These are phyloP conservation scores for Uria lomvia DNA, from an alignment of 2,113 vertebrate species.

Conservation along the genomic window DNA sequence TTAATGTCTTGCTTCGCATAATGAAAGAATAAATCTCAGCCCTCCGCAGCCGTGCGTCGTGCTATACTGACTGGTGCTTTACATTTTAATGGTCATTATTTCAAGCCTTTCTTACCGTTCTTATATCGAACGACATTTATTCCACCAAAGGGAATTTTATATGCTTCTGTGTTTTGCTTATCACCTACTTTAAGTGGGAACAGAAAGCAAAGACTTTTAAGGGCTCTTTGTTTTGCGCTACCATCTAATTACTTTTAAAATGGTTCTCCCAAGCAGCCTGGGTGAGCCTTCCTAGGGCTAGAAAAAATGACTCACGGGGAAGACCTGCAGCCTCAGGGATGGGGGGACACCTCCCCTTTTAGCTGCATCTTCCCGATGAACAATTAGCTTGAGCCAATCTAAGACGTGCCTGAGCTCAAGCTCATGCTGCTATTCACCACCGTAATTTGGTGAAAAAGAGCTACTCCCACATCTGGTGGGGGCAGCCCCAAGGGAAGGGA, in stretches of 20 bases:
- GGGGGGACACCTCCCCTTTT: neutral
- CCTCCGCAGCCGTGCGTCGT: fast-evolving
- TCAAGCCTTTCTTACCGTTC: neutral
- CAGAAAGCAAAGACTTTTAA: neutral
- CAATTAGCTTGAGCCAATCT: neutral
- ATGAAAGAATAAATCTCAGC: neutral
- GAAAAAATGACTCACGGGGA: neutral
- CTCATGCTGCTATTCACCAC: neutral
- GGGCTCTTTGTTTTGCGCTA: neutral
- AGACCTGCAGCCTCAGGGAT: neutral
- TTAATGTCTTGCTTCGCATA: neutral
- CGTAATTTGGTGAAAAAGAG: fast-evolving
- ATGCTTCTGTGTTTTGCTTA: neutral
- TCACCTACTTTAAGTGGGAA: neutral
- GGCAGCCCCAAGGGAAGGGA: neutral
- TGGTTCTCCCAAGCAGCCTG: neutral
- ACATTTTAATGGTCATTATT: neutral
- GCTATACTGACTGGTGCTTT: neutral
- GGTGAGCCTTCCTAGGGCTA: neutral
- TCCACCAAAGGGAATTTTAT: neutral
- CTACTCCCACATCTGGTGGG: fast-evolving
- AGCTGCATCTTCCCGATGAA: neutral
- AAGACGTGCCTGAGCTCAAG: neutral
- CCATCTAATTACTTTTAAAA: neutral
- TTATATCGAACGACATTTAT: fast-evolving